phyloP scores from a whole-genome alignment of 2,888 invertebrate genomes.

The Erynnis tages region DNA sequence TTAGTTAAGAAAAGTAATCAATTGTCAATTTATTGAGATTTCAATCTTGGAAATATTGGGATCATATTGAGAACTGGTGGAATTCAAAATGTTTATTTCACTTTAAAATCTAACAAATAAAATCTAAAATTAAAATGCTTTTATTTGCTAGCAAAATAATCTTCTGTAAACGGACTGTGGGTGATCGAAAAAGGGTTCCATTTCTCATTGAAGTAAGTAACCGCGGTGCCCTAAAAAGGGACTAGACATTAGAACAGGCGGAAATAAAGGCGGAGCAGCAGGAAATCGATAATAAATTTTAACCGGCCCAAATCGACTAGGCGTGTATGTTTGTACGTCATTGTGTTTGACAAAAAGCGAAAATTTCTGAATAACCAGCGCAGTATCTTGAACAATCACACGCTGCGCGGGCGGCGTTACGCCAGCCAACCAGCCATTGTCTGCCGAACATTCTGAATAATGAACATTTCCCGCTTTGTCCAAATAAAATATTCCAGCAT shows the following conservation, averaged over 20 bases:
- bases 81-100: too few relatives aligned
- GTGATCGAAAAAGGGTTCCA: too few relatives aligned
- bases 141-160: too few relatives aligned
- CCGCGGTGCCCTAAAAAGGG: too few relatives aligned
- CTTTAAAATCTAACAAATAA: too few relatives aligned
- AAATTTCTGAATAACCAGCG: conserved; percentile 68
- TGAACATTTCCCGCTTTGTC: conserved; percentile 69
- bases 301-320: conserved; percentile 57
- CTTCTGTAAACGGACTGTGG: too few relatives aligned
- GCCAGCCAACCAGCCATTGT: conserved; percentile 65
- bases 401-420: conserved; percentile 72
- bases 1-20: too few relatives aligned
- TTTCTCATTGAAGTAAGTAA: too few relatives aligned
- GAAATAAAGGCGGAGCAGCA: conserved; percentile 53
- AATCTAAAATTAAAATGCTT: too few relatives aligned
- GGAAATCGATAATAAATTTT: conserved; percentile 64
- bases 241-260: conserved; percentile 33
- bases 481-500: conserved; percentile 68
- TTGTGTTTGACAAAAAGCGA: conserved; percentile 62
- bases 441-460: conserved; percentile 68
- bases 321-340: conserved; percentile 62
- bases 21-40: too few relatives aligned
- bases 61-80: too few relatives aligned
- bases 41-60: too few relatives aligned
- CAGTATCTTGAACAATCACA: conserved; percentile 74